These are phyloP conservation scores for Melanerpes formicivorus DNA, from an alignment of 2,113 vertebrate species.

Conservation along the genomic window DNA sequence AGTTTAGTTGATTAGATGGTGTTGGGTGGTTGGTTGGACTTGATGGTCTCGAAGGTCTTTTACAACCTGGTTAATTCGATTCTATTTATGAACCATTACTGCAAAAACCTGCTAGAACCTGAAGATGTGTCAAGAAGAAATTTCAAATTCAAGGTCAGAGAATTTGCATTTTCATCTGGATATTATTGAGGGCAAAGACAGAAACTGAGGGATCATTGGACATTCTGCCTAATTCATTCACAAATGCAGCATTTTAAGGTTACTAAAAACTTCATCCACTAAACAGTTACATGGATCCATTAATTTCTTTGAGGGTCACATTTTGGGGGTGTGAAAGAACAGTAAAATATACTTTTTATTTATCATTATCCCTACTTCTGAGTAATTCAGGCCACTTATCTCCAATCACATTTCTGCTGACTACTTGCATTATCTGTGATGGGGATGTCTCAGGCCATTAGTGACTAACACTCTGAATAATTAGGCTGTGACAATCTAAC, in stretches of 20 bases:
- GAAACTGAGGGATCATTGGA: background rate
- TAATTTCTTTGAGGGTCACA: background rate
- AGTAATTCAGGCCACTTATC: constrained; percentile 24
- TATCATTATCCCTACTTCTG: background rate
- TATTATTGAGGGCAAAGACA: background rate
- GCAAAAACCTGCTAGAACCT: background rate
- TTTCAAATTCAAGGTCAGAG: background rate
- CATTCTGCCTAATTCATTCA: background rate
- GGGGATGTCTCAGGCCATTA: constrained; percentile 60
- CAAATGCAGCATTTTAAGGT: background rate
- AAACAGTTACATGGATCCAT: background rate
- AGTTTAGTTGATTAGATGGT: too few species aligned
- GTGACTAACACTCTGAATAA: constrained; percentile 50
- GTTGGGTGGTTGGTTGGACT: too few species aligned
- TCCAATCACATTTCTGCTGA: constrained; percentile 6
- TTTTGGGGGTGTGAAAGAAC: background rate
- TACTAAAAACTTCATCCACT: background rate
- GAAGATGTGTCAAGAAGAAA: background rate
- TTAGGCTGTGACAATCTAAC: constrained; percentile 35
- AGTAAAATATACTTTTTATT: constrained; percentile 24
- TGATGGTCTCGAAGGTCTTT: too few species aligned
- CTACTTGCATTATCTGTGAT: constrained; percentile 10
- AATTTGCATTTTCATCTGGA: background rate
- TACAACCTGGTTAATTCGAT: too few species aligned
- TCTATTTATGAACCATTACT: background rate